These are phyloP conservation scores for Tupiocoris notatus DNA, from an alignment of 2,888 invertebrate genomes.

Conservation along the genomic window DNA sequence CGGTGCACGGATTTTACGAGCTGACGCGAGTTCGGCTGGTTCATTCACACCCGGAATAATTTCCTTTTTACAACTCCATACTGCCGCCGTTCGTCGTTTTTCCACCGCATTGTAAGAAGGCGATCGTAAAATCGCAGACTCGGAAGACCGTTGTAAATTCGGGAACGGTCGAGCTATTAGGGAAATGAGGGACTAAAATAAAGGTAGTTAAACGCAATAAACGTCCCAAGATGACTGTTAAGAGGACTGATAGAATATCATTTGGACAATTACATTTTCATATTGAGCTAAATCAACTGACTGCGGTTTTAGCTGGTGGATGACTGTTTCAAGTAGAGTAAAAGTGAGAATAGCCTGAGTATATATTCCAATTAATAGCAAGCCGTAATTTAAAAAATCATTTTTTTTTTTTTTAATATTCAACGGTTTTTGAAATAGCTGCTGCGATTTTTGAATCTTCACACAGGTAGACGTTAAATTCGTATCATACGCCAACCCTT, in stretches of 20 bases:
- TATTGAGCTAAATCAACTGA: too few species aligned
- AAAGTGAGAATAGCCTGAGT: too few species aligned
- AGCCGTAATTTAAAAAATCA: too few species aligned
- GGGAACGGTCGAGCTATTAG: neutral
- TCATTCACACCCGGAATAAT: neutral
- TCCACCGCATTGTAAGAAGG: neutral
- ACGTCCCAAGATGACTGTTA: neutral
- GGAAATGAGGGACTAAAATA: neutral
- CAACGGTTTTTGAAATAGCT: too few species aligned
- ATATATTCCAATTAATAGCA: too few species aligned
- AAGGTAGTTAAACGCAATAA: neutral
- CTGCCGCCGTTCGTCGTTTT: neutral
- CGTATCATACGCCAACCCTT: too few species aligned
- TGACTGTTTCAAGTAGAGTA: too few species aligned
- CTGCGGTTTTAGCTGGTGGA: too few species aligned
- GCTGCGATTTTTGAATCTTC: too few species aligned
- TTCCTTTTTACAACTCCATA: neutral
- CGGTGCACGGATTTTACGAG: neutral
- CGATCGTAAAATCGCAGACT: neutral
- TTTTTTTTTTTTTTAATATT: too few species aligned
- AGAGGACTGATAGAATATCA: neutral
- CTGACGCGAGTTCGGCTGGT: neutral
- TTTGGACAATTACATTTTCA: neutral
- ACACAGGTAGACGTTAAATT: too few species aligned
- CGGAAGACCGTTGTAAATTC: neutral